phyloP scores from a whole-genome alignment of 2,888 invertebrate genomes.

The Noctua comes region DNA sequence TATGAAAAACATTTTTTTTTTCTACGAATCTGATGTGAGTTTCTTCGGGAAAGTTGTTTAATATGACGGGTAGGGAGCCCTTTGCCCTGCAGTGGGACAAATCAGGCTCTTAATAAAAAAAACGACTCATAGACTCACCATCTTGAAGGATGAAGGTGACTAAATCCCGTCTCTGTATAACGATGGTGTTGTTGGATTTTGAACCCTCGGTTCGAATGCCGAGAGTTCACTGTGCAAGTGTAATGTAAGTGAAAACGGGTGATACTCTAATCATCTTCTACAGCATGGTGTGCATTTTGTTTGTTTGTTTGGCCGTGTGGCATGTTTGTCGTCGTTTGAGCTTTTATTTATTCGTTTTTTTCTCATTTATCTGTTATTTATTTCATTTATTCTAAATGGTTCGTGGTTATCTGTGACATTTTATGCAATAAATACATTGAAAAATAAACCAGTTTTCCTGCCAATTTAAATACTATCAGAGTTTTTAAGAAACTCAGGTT shows the following conservation, averaged over 20 bases:
- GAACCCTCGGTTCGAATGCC: no score
- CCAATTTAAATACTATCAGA: not conserved
- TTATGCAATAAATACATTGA: not conserved
- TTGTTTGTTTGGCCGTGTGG: constrained; percentile 50
- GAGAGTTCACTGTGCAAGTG: no score
- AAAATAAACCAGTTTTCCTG: not conserved
- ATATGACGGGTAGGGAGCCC: not conserved
- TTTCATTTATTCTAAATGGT: constrained; percentile 60
- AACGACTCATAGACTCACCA: no score
- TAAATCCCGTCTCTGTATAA: not conserved
- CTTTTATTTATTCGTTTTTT: constrained; percentile 45
- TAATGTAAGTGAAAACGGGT: not conserved
- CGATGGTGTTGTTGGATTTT: no score
- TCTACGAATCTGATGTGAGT: not conserved
- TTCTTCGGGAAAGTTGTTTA: not conserved
- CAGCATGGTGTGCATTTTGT: constrained; percentile 60
- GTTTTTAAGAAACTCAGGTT: not conserved
- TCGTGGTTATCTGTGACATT: constrained; percentile 67
- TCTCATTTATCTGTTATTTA: constrained; percentile 38
- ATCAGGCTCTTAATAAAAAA: no score
- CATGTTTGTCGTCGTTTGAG: constrained; percentile 50
- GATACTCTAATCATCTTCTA: constrained; percentile 7
- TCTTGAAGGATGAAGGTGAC: not conserved
- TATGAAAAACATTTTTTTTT: not conserved
- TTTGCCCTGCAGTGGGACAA: no score